Evolutionary conservation across 30 jellyfish, hydroid and myxozoan genomes (phyloP).

Genomic region (Phacellophora camtschatica): DNA sequence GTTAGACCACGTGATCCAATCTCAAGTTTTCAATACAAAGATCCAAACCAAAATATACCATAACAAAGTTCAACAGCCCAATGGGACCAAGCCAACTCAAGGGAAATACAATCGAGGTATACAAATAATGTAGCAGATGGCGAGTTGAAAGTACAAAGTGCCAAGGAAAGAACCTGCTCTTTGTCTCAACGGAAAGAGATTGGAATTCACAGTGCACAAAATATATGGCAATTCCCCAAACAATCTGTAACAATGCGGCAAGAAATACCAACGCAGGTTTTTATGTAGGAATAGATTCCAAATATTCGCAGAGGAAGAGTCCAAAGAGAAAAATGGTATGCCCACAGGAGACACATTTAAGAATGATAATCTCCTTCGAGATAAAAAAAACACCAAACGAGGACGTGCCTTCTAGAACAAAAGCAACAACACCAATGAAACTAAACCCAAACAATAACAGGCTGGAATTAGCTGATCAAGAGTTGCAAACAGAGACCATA

Average conservation of each 20-base stretch:
- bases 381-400: background rate
- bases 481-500: background rate
- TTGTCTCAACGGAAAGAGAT: background rate
- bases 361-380: background rate
- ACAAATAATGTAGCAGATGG: conserved; percentile 17
- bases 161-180: background rate
- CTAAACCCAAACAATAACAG: background rate
- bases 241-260: too few relatives aligned
- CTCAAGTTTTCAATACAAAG: background rate
- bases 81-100: background rate
- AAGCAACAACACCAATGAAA: background rate
- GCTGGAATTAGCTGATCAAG: background rate
- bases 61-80: background rate
- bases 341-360: background rate
- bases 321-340: background rate
- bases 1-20: background rate
- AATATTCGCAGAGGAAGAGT: background rate
- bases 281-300: background rate
- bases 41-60: background rate
- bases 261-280: background rate
- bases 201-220: background rate
- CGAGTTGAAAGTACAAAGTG: conserved; percentile 22
- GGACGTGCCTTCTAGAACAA: background rate
- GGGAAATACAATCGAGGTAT: background rate
- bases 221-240: too few relatives aligned